phyloP scores from a whole-genome alignment of 2,888 invertebrate genomes.

The Allophyes oxyacanthae region DNA sequence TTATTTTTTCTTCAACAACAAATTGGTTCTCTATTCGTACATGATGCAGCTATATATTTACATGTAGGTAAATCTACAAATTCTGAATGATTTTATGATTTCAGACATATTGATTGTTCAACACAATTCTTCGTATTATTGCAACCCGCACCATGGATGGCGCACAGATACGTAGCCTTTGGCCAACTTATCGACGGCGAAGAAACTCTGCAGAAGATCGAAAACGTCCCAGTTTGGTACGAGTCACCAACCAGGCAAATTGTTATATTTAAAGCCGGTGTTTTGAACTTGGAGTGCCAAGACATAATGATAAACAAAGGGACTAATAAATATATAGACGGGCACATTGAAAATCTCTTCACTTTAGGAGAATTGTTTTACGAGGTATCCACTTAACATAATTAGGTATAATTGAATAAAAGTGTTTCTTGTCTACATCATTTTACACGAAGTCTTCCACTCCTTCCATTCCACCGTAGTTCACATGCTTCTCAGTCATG shows the following conservation, averaged over 20 bases:
- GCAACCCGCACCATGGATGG: constrained; percentile 92
- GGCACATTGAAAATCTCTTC: constrained; percentile 77
- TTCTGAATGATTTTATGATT: constrained; percentile 31
- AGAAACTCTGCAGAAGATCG: constrained; percentile 89
- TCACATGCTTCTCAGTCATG: too few relatives aligned
- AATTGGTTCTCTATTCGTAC: too few relatives aligned
- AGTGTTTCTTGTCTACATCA: too few relatives aligned
- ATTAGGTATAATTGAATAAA: too few relatives aligned
- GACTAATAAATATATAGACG: constrained; percentile 71
- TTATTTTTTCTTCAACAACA: too few relatives aligned
- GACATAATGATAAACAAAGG: constrained; percentile 74
- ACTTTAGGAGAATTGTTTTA: constrained; percentile 67
- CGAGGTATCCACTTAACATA: constrained; percentile 61
- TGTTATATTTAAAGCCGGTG: constrained; percentile 70
- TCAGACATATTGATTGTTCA: constrained; percentile 90
- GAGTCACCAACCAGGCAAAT: constrained; percentile 87
- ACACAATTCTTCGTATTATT: constrained; percentile 92
- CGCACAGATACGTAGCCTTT: constrained; percentile 92
- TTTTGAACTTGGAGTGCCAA: constrained; percentile 78
- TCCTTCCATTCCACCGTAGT: too few relatives aligned
- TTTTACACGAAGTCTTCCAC: too few relatives aligned
- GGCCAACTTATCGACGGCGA: constrained; percentile 92
- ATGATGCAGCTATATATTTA: too few relatives aligned
- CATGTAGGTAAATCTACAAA: too few relatives aligned
- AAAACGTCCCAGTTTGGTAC: constrained; percentile 90